Conservation (phyloP, 1,140 invertebrate genomes). For the Camponotus vicinus region DNA sequence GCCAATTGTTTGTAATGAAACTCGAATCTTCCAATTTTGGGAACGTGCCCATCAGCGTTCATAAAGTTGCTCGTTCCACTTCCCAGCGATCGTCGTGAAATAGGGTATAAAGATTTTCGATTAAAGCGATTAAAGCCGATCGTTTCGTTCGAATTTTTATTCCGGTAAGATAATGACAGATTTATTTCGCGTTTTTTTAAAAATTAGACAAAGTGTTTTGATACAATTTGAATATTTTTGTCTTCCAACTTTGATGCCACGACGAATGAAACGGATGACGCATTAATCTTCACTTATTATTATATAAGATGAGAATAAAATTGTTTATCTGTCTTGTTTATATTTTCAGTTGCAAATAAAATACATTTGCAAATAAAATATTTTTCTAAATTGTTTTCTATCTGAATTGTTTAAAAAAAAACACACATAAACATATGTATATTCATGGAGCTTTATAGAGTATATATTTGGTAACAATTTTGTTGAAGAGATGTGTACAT, state of each 20-base stretch:
- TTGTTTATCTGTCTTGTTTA: not conserved
- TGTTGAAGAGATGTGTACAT: not conserved
- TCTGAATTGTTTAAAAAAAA: not conserved
- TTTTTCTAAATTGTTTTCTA: no score
- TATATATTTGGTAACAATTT: constrained; percentile 5
- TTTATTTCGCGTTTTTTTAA: not conserved
- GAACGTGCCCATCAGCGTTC: not conserved
- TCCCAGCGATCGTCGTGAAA: not conserved
- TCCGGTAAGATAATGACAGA: not conserved
- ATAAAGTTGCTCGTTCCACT: not conserved
- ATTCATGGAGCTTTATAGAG: not conserved
- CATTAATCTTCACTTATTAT: no score
- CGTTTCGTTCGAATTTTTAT: constrained; percentile 1
- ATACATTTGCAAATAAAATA: no score
- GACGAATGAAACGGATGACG: no score
- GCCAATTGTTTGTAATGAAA: constrained; percentile 25
- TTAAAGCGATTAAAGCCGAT: constrained; percentile 24
- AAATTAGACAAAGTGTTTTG: not conserved
- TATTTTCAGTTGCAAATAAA: no score
- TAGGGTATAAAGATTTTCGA: not conserved
- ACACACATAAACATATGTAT: not conserved
- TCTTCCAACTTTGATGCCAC: no score
- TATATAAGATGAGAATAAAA: not conserved
- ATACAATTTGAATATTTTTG: no score
- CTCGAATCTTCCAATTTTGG: not conserved